These are phyloP conservation scores for Atta colombica DNA, from an alignment of 1,140 invertebrate genomes.

Conservation along the genomic window DNA sequence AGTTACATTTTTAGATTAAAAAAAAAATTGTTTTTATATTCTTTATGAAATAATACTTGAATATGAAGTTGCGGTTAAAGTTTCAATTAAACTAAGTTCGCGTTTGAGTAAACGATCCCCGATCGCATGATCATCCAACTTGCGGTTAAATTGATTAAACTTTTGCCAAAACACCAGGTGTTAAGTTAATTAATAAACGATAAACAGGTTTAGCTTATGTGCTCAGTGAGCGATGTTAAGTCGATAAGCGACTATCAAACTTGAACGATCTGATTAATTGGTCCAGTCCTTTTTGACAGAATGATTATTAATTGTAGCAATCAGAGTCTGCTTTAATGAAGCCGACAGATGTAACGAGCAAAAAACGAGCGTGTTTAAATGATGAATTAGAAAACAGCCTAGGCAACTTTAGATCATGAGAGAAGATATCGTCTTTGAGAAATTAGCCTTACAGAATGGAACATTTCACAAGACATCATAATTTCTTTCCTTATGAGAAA, in stretches of 20 bases:
- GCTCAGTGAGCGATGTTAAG: conserved; percentile 37
- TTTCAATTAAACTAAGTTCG: conserved; percentile 32
- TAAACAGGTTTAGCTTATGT: conserved; percentile 44
- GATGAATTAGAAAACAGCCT: conserved; percentile 10
- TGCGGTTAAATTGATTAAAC: conserved; percentile 57
- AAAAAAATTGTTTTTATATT: not conserved
- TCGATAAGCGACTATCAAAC: conserved; percentile 54
- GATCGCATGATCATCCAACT: conserved; percentile 36
- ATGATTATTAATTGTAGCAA: conserved; percentile 45
- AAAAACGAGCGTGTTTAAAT: conserved; percentile 21
- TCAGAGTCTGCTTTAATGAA: not conserved
- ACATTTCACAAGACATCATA: conserved; percentile 14
- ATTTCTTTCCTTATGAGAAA: not conserved
- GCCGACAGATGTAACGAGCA: conserved; percentile 3
- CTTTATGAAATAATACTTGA: not conserved
- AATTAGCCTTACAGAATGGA: conserved; percentile 30
- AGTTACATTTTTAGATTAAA: no score
- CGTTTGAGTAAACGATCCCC: conserved; percentile 22
- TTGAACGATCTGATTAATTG: conserved; percentile 54
- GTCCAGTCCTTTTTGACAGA: conserved; percentile 34
- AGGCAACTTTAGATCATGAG: no score
- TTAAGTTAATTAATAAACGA: conserved; percentile 58
- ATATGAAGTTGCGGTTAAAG: conserved; percentile 13
- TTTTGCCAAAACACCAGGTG: conserved; percentile 51
- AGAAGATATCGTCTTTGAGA: not conserved